Conservation (phyloP, 2,888 invertebrate species). For the Scrobipalpa atriplicella region DNA sequence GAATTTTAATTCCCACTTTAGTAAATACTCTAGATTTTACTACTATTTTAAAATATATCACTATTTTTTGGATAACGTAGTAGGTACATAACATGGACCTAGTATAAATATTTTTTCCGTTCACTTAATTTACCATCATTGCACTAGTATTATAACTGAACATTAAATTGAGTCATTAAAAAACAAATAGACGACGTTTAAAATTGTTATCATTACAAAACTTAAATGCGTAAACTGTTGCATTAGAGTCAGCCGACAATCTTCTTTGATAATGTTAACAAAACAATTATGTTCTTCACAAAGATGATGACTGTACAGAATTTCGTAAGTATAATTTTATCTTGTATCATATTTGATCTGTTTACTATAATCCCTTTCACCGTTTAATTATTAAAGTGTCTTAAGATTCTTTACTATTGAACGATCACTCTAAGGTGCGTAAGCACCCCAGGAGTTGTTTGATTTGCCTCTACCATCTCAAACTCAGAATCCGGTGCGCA, state of each 20-base stretch:
- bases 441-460: too few relatives aligned
- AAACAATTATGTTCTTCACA: constrained; percentile 39
- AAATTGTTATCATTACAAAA: not conserved
- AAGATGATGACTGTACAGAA: constrained; percentile 2
- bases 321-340: constrained; percentile 43
- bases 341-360: constrained; percentile 44
- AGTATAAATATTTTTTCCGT: too few relatives aligned
- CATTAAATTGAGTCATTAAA: not conserved
- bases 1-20: not conserved
- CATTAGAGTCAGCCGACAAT: not conserved
- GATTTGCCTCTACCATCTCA: too few relatives aligned
- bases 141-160: not conserved
- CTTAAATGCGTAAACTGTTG: not conserved
- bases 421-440: too few relatives aligned
- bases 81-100: too few relatives aligned
- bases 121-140: too few relatives aligned
- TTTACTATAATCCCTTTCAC: constrained; percentile 38
- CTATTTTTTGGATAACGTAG: too few relatives aligned
- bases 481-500: too few relatives aligned
- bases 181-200: not conserved
- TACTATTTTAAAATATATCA: too few relatives aligned
- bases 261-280: constrained; percentile 30
- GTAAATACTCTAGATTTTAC: not conserved
- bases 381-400: too few relatives aligned
- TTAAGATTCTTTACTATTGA: too few relatives aligned